Conservation (phyloP, 2,113 vertebrate genomes). For the Perca schrenkii region DNA sequence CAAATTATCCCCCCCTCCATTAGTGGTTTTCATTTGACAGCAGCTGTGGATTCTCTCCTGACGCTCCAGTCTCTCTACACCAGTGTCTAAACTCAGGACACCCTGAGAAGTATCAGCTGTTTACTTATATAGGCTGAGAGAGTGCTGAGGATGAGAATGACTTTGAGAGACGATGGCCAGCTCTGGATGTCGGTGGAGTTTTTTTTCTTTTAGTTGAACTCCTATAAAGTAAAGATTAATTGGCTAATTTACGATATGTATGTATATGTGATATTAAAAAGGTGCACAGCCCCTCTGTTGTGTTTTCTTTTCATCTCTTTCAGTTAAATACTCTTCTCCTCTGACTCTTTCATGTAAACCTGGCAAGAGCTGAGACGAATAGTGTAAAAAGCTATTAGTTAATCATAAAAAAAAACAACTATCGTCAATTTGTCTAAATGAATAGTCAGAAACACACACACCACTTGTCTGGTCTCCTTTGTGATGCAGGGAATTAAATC, state of each 20-base stretch:
- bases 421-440: too few species aligned
- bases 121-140: constrained; percentile 51
- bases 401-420: neutral
- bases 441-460: too few species aligned
- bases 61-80: constrained; percentile 1
- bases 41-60: constrained; percentile 66
- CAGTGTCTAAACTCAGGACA: constrained; percentile 51
- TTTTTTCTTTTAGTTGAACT: neutral
- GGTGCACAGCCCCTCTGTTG: neutral
- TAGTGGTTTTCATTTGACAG: neutral
- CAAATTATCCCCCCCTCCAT: neutral
- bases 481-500: too few species aligned
- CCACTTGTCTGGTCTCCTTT: too few species aligned
- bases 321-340: neutral
- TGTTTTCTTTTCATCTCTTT: neutral
- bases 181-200: neutral
- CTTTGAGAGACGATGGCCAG: constrained; percentile 9
- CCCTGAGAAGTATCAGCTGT: constrained; percentile 66
- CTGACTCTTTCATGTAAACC: neutral
- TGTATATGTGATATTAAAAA: neutral
- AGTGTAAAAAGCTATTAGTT: neutral
- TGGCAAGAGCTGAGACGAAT: neutral
- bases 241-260: constrained; percentile 3
- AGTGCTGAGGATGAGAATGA: constrained; percentile 37
- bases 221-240: neutral